These are phyloP conservation scores for Chelon auratus DNA, from an alignment of 2,797 vertebrate genomes.

Conservation along the genomic window DNA sequence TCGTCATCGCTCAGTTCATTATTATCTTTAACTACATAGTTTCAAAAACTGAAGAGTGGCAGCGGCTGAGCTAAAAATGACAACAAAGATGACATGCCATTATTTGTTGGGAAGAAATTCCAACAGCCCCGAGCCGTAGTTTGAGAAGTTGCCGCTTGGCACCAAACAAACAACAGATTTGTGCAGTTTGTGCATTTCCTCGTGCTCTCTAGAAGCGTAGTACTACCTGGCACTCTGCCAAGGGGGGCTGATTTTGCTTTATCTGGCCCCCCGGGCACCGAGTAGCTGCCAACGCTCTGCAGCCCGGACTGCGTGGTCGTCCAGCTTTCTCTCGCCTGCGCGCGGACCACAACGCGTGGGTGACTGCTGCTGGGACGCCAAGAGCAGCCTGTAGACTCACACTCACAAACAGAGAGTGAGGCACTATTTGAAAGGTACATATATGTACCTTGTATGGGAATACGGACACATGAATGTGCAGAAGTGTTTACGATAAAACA, in stretches of 20 bases:
- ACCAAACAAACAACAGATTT: background rate
- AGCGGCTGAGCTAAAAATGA: background rate
- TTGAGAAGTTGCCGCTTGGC: background rate
- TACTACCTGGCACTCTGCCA: constrained; percentile 52
- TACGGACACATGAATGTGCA: background rate
- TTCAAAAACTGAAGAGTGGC: background rate
- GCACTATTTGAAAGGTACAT: background rate
- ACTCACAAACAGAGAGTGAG: constrained; percentile 28
- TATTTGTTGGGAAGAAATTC: constrained; percentile 15
- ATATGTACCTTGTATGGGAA: background rate
- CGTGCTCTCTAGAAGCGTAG: constrained; percentile 15
- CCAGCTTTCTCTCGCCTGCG: constrained; percentile 22
- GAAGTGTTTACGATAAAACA: too few relatives aligned
- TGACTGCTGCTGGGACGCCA: constrained; percentile 49
- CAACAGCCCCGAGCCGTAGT: background rate
- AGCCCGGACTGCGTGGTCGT: constrained; percentile 39
- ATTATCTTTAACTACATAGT: constrained; percentile 26
- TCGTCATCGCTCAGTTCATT: constrained; percentile 25
- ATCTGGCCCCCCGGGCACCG: constrained; percentile 31
- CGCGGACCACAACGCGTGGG: constrained; percentile 40
- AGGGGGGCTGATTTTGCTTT: constrained; percentile 46
- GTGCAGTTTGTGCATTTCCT: constrained; percentile 19
- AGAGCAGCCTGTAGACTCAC: constrained; percentile 28
- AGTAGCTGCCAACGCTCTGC: constrained; percentile 47
- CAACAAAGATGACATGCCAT: background rate